Base-by-base conservation (phyloP, 2,113 vertebrate species). In the Actenoides hombroni region DNA sequence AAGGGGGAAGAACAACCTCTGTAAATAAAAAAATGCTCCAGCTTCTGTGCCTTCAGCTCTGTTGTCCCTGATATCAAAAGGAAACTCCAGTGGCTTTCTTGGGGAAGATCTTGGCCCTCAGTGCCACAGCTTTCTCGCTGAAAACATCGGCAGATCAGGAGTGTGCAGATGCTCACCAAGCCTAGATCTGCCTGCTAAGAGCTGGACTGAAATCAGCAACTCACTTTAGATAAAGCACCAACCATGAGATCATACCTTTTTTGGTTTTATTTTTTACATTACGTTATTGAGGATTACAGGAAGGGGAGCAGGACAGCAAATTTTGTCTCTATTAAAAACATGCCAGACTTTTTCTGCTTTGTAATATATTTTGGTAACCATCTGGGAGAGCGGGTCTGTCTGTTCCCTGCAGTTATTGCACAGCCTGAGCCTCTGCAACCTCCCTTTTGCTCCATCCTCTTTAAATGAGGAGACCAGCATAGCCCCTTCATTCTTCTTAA, bases 291-390 rank as follows among this genome's bases (percentile, higher is more conserved):
- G 77, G 56, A 44, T 95, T 70, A 78, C 61, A 74, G 89, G 87
- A 92, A 91, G 54, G 37, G 25, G n/a, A 94, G 10, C 14, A 79
- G 70, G 81, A 82, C 83, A 83, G 54, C 77, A 84, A 88, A 73
- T 84, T 95, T 75, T 79, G 42, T 84, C 86, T 94, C 82, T 68
- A 57, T 85, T 95, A 90, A 83, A 96, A 95, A 79, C 57, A 51
- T 14, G 48, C 57, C 65, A 65, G 53, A 11, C 42, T 91, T 65
- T 75, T 87, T 90, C 53, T 84, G 28, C 70, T 94, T 73, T 57
- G 74, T 68, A 83, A 91, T 91, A 19, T 44, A 87, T 90, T 89
- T 83, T 33, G 70, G 37, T 69, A 61, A 54, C 67, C 31, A 16
- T 16, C 18, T 57, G 77, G 69, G 70, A 96, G 42, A 88, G 51